phyloP scores from a whole-genome alignment of 2,113 vertebrate species.

The Acrocephalus kingi region DNA sequence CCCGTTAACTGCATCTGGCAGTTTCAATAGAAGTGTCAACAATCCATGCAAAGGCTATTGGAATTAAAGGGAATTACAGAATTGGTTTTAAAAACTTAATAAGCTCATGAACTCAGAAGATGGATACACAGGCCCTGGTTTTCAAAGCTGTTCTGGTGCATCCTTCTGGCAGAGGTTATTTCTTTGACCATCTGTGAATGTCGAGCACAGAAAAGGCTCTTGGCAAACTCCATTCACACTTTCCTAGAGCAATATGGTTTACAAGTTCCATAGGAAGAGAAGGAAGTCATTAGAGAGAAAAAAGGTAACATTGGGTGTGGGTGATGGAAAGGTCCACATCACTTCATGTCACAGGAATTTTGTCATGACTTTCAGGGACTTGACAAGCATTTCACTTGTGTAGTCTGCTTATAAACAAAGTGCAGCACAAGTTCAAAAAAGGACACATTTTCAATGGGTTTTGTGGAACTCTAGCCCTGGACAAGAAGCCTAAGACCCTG shows the following conservation, averaged over 20 bases:
- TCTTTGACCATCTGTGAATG: neutral
- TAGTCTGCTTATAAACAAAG: neutral
- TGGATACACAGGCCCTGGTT: neutral
- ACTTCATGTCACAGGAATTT: neutral
- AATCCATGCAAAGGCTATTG: conserved; percentile 35
- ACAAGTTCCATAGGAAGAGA: neutral
- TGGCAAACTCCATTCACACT: neutral
- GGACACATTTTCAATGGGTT: neutral
- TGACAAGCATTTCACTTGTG: neutral
- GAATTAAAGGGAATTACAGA: conserved; percentile 55
- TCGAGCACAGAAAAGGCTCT: neutral
- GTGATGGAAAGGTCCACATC: neutral
- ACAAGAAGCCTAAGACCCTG: neutral
- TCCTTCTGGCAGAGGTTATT: conserved; percentile 19
- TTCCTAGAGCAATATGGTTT: neutral
- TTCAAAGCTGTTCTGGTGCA: neutral
- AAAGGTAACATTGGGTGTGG: neutral
- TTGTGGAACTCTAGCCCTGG: neutral
- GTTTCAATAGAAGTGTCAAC: conserved; percentile 43
- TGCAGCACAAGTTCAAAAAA: neutral
- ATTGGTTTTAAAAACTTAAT: conserved; percentile 48
- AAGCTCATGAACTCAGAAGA: neutral
- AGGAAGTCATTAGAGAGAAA: neutral
- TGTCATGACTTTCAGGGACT: neutral
- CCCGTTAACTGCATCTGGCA: conserved; percentile 49